A percentile compares a stretch with the other conserved stretches of the same genome.
These are phyloP conservation scores for Ivindomyrus marchei DNA, from an alignment of 2,113 vertebrate species.

Conservation along the genomic window DNA sequence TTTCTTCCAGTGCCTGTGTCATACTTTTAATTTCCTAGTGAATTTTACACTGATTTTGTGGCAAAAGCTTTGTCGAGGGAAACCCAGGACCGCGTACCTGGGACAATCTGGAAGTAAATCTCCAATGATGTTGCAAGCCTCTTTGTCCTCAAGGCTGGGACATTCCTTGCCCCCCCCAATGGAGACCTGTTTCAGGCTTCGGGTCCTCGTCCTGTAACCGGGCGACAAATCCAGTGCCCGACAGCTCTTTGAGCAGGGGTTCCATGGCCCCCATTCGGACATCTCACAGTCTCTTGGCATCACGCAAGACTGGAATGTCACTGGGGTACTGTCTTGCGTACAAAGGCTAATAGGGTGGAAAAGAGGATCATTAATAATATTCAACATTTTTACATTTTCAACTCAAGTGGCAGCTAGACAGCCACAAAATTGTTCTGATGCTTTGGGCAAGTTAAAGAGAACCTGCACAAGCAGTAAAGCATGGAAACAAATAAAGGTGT, in stretches of 20 bases:
- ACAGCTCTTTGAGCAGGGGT: slow-evolving; percentile 62
- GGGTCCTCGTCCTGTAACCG: slow-evolving; percentile 60
- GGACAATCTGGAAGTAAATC: slow-evolving; percentile 60
- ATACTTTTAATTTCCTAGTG: neutral
- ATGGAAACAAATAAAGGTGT: neutral
- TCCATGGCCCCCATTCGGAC: slow-evolving; percentile 67
- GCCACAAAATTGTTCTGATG: neutral
- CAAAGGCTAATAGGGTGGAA: slow-evolving; percentile 59
- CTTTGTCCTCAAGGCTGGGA: slow-evolving; percentile 62
- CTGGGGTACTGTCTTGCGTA: slow-evolving; percentile 52
- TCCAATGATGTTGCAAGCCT: slow-evolving; percentile 53
- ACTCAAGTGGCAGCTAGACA: neutral
- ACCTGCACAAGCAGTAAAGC: neutral
- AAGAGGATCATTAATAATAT: slow-evolving; percentile 22
- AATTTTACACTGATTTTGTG: neutral
- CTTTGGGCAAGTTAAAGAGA: neutral
- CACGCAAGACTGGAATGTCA: slow-evolving; percentile 67
- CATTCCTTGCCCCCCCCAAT: slow-evolving; percentile 60
- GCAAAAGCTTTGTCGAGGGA: neutral
- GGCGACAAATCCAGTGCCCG: slow-evolving; percentile 45
- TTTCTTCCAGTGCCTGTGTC: neutral
- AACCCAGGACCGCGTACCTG: slow-evolving; percentile 55
- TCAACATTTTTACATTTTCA: neutral
- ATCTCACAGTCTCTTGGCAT: slow-evolving; percentile 65
- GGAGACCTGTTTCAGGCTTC: slow-evolving; percentile 45